phyloP scores from a whole-genome alignment of 2,888 invertebrate species.

The Bombyx huttoni region DNA sequence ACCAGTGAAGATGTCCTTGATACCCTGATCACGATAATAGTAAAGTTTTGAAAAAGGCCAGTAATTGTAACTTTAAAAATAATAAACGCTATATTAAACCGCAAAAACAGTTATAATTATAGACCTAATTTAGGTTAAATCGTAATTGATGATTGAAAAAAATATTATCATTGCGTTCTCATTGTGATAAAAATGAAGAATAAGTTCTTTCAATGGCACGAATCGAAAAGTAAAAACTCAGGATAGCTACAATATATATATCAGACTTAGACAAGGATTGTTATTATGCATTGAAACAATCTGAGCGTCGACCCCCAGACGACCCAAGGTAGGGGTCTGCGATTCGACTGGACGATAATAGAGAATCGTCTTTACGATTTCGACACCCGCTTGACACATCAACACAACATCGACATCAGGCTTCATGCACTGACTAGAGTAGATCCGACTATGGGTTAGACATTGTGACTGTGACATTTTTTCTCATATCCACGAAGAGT shows the following conservation, averaged over 20 bases:
- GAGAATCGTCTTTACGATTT: constrained; percentile 59
- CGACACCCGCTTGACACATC: constrained; percentile 57
- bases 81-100: no score
- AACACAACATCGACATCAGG: constrained; percentile 35
- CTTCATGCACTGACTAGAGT: constrained; percentile 13
- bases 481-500: not conserved
- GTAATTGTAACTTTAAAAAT: no score
- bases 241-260: not conserved
- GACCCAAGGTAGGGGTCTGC: constrained; percentile 30
- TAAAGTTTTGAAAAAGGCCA: no score
- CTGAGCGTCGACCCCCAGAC: not conserved
- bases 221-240: not conserved
- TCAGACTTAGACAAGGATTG: not conserved
- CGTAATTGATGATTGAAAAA: no score
- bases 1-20: no score
- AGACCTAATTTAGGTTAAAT: no score
- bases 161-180: no score
- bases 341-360: constrained; percentile 50
- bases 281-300: not conserved
- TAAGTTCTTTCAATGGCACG: no score
- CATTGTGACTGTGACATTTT: constrained; percentile 18
- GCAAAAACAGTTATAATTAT: no score
- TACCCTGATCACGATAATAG: no score
- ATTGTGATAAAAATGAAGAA: no score
- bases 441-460: constrained; percentile 2